These are phyloP conservation scores for Orbicella faveolata DNA, from an alignment of 64 coral and sea anemone genomes.

Conservation along the genomic window DNA sequence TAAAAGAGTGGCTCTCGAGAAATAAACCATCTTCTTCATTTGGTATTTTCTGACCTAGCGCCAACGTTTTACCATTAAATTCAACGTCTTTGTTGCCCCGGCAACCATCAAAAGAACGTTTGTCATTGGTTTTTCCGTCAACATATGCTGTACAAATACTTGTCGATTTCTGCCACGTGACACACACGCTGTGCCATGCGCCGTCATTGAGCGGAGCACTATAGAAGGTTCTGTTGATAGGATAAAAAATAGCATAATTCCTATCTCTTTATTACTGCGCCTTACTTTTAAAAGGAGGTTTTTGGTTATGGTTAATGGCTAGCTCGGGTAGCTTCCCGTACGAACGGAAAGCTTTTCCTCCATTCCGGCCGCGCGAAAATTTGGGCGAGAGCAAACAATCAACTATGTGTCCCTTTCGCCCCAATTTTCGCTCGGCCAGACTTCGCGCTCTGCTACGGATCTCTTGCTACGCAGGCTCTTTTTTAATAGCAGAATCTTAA, in stretches of 20 bases:
- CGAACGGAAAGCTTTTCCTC: too few relatives aligned
- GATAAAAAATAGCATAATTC: not conserved
- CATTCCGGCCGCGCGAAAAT: too few relatives aligned
- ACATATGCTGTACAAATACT: not conserved
- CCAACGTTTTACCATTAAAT: not conserved
- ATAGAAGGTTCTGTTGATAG: not conserved
- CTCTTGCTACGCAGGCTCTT: too few relatives aligned
- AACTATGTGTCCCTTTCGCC: too few relatives aligned
- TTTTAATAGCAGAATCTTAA: too few relatives aligned
- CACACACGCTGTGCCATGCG: not conserved
- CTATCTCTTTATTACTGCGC: too few relatives aligned
- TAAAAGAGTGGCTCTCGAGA: not conserved
- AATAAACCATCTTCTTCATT: not conserved
- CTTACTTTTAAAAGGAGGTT: too few relatives aligned
- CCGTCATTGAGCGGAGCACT: slow-evolving; percentile 1
- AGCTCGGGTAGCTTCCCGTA: too few relatives aligned
- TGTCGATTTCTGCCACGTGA: not conserved
- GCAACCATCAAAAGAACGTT: not conserved
- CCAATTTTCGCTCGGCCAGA: too few relatives aligned
- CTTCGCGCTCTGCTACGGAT: too few relatives aligned
- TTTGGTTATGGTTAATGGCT: too few relatives aligned
- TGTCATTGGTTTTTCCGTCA: slow-evolving; percentile 9
- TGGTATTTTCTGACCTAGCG: not conserved
- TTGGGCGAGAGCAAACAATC: too few relatives aligned
- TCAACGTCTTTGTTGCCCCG: not conserved